phyloP scores from a whole-genome alignment of 2,888 invertebrate genomes.

The Dioctria linearis region DNA sequence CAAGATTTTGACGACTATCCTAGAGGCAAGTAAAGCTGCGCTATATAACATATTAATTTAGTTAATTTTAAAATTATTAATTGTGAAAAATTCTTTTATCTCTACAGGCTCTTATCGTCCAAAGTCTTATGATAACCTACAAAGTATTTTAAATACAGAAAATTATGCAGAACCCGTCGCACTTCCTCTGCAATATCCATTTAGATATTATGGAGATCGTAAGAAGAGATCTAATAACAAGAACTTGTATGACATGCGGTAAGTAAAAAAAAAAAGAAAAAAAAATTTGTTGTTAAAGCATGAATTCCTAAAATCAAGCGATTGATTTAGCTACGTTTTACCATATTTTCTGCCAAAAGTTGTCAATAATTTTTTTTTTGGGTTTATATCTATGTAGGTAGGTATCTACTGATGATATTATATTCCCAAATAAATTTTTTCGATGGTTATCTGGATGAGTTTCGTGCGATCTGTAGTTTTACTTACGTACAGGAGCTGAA shows the following conservation, averaged over 20 bases:
- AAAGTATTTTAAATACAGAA: constrained; percentile 69
- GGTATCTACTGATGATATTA: too few relatives aligned
- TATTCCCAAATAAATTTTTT: too few relatives aligned
- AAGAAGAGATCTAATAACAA: constrained; percentile 68
- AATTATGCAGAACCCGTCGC: constrained; percentile 68
- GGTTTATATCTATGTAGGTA: too few relatives aligned
- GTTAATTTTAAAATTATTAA: background rate
- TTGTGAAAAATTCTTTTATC: background rate
- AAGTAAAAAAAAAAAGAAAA: constrained; percentile 10
- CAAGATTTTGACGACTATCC: constrained; percentile 69
- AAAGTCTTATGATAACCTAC: constrained; percentile 70
- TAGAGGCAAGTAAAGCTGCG: constrained; percentile 61
- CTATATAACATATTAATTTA: background rate
- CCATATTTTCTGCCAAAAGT: too few relatives aligned
- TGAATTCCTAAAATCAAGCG: too few relatives aligned
- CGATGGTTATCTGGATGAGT: too few relatives aligned
- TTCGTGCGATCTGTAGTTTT: too few relatives aligned
- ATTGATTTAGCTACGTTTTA: too few relatives aligned
- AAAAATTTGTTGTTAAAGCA: too few relatives aligned
- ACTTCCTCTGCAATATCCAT: constrained; percentile 66
- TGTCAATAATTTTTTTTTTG: too few relatives aligned
- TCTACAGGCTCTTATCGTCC: constrained; percentile 27
- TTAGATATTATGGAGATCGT: constrained; percentile 66
- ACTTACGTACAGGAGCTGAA: too few relatives aligned
- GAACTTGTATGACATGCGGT: constrained; percentile 60